phyloP scores from a whole-genome alignment of 2,888 invertebrate species.

The Philereme transversata region DNA sequence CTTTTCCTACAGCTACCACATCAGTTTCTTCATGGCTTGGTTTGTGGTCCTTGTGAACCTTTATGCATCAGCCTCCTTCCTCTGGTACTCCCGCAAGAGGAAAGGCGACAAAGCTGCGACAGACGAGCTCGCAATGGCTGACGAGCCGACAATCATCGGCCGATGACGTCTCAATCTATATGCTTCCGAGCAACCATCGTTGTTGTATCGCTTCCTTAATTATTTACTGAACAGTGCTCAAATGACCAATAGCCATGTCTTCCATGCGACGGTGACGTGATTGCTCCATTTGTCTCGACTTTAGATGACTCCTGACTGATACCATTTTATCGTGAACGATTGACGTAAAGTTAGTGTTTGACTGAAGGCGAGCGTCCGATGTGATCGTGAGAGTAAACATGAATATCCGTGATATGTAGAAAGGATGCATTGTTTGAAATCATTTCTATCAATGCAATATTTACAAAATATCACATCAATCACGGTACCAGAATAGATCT shows the following conservation, averaged over 20 bases:
- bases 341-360: conserved; percentile 38
- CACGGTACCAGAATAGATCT: conserved; percentile 9
- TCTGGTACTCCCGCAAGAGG: conserved; percentile 92
- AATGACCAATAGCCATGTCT: conserved; percentile 78
- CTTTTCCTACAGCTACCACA: conserved; percentile 84
- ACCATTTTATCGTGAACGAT: conserved; percentile 39
- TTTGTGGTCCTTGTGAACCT: conserved; percentile 89
- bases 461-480: conserved; percentile 37
- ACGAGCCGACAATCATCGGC: conserved; percentile 92
- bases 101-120: conserved; percentile 92
- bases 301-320: conserved; percentile 48
- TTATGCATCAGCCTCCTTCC: conserved; percentile 88
- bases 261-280: conserved; percentile 59
- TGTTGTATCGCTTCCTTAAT: conserved; percentile 61
- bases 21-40: conserved; percentile 90
- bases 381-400: conserved; percentile 17
- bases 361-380: conserved; percentile 24
- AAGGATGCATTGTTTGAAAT: conserved; percentile 10
- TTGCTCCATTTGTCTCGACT: conserved; percentile 40
- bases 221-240: conserved; percentile 81
- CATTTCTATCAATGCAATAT: conserved; percentile 17
- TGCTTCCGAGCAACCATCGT: conserved; percentile 48
- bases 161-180: conserved; percentile 75
- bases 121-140: conserved; percentile 93
- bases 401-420: background rate